Evolutionary conservation across 2,888 invertebrate species (phyloP), one percentile per base, ranked within the genome.

Genomic region (Clistopyga incitator): DNA sequence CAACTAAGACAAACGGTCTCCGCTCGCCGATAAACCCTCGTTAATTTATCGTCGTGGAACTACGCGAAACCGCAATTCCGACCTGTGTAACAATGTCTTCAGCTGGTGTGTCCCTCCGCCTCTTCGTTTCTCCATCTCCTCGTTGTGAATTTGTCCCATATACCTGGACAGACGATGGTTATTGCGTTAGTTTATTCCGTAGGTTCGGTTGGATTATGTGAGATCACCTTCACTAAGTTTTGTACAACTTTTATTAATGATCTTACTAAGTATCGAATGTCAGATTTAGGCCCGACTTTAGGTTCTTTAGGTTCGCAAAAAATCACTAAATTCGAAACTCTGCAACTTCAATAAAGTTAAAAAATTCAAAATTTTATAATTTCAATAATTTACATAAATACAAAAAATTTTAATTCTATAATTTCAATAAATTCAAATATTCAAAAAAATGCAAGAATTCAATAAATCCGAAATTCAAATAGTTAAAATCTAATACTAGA

Each of bases 1-100:
- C 80, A 6, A 13, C 81, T 82, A 90, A 91, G 90, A 91, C 87
- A 89, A 91, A 91, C 88, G 91, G 88, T 86, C 88, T 84, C 78
- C 65, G 84, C 84, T 81, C 76, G 81, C 86, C 88, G 89, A 90
- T 91, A 91, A 90, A 90, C 86, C 88, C 85, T 84, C 85, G 87
- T 86, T 89, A 89, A 91, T 91, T 90, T 91, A 91, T 90, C 88
- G 87, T 86, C 81, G 78, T 85, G 88, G 86, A 87, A 87, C 85
- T 76, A 83, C 81, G 82, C 84, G 72, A 78, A 76, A 78, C 42
- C 74, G 74, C 77, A 68, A 84, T 83, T 74, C 77, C 81, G 76
- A 81, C 78, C 78, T 64, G 85, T 64, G 85, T 84, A 87, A 88
- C 89, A 87, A 87, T 87, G 88, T 89, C 86, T 86, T 86, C 86